Base-by-base conservation (phyloP, 2,888 invertebrate genomes). In the Limnephilus auricula region DNA sequence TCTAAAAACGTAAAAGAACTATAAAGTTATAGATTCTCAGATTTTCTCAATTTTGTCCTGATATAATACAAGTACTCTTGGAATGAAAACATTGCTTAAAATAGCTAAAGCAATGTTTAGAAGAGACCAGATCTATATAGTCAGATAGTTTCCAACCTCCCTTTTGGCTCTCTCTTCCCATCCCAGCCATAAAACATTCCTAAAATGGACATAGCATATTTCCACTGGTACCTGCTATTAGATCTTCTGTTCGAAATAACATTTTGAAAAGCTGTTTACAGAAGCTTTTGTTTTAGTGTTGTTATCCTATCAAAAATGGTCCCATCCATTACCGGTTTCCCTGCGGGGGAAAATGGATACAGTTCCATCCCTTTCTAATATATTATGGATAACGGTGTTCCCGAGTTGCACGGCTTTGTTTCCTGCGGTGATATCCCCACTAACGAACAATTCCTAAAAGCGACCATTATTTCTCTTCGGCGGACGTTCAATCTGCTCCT, bases 401-500 rank as follows among this genome's bases (percentile, higher is more conserved):
- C 25, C 65, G 65, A 25, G 6, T 40, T 40, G 40, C 9, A 18
- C n/a, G 65, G 65, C 65, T 65, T 25, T 65, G 65, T 65, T 65
- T n/a, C n/a, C 65, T 65, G 65, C 25, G 65, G 65, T 65, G 65
- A n/a, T 65, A 65, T 25, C 65, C 25, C 9, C 65, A 65, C 65
- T 65, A 65, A 65, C 65, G 65, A 65, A 65, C 65, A 65, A 65
- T 65, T 65, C 65, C 65, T 65, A 65, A 65, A 65, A 65, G 65
- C 65, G 65, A n/a, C 25, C 65, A 65, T 65, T 65, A 65, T 65
- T 65, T 65, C 65, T 65, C 65, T 25, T 65, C 25, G 25, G 65
- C 65, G 65, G 65, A 65, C 65, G 25, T 65, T n/a, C 65, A 65
- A 65, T 65, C 65, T 65, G 65, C 25, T 25, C 9, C n/a, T 65